Evolutionary conservation across 2,888 invertebrate genomes (phyloP).

Genomic region (Iselma pallidipennis): DNA sequence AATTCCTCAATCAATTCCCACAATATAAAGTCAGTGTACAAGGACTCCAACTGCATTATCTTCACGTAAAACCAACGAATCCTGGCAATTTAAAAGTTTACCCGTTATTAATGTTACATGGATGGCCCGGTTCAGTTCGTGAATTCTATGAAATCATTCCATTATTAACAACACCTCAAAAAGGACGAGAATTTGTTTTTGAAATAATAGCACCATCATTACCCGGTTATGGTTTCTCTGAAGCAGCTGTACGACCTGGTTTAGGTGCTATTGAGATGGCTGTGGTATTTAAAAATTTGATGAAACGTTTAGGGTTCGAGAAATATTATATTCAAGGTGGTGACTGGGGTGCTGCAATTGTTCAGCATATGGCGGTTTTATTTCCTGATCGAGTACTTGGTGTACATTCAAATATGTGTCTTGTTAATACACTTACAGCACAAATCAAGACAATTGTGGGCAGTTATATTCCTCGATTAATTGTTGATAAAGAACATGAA

Average conservation of each 20-base stretch:
- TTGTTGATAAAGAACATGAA: constrained; percentile 59
- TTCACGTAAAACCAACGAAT: constrained; percentile 61
- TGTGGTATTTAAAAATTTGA: constrained; percentile 67
- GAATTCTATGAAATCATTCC: too few species aligned
- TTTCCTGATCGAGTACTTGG: constrained; percentile 65
- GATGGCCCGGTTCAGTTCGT: too few species aligned
- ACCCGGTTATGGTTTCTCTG: constrained; percentile 56
- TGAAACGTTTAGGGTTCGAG: constrained; percentile 69
- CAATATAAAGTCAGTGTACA: constrained; percentile 74
- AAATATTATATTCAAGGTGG: constrained; percentile 77
- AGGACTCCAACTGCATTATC: constrained; percentile 71
- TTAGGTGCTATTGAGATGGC: constrained; percentile 62
- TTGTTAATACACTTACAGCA: constrained; percentile 42
- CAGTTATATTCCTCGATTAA: constrained; percentile 60
- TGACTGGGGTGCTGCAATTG: constrained; percentile 79
- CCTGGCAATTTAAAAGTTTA: constrained; percentile 53
- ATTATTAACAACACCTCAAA: too few species aligned
- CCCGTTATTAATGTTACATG: constrained; percentile 77
- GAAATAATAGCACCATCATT: too few species aligned
- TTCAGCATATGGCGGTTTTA: constrained; percentile 64
- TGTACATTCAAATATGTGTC: constrained; percentile 62
- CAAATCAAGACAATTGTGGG: constrained; percentile 57
- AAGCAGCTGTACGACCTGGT: constrained; percentile 65
- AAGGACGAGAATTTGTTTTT: too few species aligned
- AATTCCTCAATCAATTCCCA: constrained; percentile 65